phyloP scores from a whole-genome alignment of 2,888 invertebrate species.

The Candidula unifasciata region DNA sequence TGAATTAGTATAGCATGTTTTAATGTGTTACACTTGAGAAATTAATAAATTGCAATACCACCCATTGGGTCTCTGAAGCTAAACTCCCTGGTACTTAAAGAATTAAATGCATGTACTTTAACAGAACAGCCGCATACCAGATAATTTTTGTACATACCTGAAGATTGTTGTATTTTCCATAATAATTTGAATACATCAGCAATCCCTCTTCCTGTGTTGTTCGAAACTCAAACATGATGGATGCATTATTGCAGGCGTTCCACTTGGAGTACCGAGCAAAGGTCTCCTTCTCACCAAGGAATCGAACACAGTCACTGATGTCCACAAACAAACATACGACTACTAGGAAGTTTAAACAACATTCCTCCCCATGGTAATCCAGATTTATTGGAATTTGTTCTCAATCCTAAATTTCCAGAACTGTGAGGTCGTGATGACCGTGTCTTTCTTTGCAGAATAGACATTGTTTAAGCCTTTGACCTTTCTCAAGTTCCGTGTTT shows the following conservation, averaged over 20 bases:
- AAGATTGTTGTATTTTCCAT: conserved; percentile 87
- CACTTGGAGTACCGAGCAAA: conserved; percentile 74
- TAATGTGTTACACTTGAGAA: no score
- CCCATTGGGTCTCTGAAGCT: no score
- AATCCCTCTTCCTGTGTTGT: conserved; percentile 58
- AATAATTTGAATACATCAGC: conserved; percentile 94
- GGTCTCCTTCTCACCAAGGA: conserved; percentile 61
- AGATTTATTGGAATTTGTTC: neutral
- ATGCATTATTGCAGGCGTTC: conserved; percentile 74
- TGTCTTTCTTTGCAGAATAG: neutral
- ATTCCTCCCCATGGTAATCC: conserved; percentile 7
- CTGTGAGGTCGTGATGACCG: no score
- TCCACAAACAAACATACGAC: conserved; percentile 6
- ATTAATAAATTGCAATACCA: no score
- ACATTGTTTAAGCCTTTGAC: neutral
- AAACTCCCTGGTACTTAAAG: no score
- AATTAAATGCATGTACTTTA: no score
- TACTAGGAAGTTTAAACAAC: neutral
- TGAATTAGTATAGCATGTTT: no score
- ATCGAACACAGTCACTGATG: conserved; percentile 50
- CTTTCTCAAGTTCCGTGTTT: neutral
- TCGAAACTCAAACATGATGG: conserved; percentile 74
- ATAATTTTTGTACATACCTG: conserved; percentile 45
- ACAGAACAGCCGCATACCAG: no score
- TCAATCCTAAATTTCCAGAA: neutral